These are phyloP conservation scores for Phyllopteryx taeniolatus DNA, from an alignment of 2,113 vertebrate species.

Conservation along the genomic window DNA sequence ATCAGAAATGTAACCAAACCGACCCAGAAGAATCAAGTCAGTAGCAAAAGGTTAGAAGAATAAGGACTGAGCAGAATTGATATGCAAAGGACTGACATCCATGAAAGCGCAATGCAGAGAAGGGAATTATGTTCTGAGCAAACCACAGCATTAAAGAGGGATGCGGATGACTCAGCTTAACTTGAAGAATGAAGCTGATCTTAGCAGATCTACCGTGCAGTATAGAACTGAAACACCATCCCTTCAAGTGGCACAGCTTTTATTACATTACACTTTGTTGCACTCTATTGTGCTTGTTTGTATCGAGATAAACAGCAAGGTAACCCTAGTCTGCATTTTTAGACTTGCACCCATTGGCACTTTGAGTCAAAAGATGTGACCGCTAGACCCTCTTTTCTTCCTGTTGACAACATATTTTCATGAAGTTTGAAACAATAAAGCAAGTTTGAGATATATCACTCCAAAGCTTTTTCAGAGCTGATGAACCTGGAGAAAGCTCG, in stretches of 20 bases:
- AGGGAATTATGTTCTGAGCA: neutral
- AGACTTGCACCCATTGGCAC: neutral
- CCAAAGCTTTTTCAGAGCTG: neutral
- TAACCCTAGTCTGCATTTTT: neutral
- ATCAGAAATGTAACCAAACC: too few relatives aligned
- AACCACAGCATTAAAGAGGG: slow-evolving; percentile 21
- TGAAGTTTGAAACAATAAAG: neutral
- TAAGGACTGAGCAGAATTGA: neutral
- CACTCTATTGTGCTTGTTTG: neutral
- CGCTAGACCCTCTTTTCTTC: neutral
- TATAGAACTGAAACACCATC: slow-evolving; percentile 35
- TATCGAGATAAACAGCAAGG: slow-evolving; percentile 25
- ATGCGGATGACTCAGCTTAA: slow-evolving; percentile 42
- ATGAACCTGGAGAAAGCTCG: neutral
- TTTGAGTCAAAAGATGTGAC: neutral
- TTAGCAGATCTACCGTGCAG: slow-evolving; percentile 24
- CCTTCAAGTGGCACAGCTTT: slow-evolving; percentile 25
- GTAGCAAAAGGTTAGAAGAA: neutral
- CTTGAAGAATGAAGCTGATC: slow-evolving; percentile 31
- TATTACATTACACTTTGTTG: slow-evolving; percentile 17
- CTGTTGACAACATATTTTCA: neutral
- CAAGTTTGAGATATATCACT: neutral
- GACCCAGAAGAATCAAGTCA: too few relatives aligned
- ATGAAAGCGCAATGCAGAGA: neutral
- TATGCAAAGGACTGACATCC: neutral